phyloP scores from a whole-genome alignment of 2,888 invertebrate species.

The Mayetiola destructor region DNA sequence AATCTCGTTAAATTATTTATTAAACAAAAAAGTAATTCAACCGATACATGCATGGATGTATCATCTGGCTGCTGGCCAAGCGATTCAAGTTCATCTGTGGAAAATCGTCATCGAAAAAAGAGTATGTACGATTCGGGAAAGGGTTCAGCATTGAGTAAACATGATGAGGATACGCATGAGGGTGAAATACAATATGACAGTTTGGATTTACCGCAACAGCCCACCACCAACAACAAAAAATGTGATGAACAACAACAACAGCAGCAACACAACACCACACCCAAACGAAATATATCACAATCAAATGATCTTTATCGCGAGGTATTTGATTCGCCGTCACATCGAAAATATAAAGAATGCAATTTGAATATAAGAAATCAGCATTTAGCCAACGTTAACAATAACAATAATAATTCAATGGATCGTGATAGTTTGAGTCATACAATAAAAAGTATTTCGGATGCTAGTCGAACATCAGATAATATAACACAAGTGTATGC shows the following conservation, averaged over 20 bases:
- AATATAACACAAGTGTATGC: constrained; percentile 27
- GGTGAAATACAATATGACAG: constrained; percentile 27
- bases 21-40: constrained; percentile 75
- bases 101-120: constrained; percentile 31
- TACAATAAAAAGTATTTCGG: constrained; percentile 24
- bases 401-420: constrained; percentile 32
- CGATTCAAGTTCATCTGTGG: constrained; percentile 32
- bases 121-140: constrained; percentile 37
- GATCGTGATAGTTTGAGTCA: constrained; percentile 29
- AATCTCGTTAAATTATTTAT: constrained; percentile 77
- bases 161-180: constrained; percentile 28
- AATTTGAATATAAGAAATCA: constrained; percentile 28
- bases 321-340: constrained; percentile 21
- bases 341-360: constrained; percentile 19
- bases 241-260: constrained; percentile 14
- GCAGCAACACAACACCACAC: constrained; percentile 15
- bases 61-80: constrained; percentile 67
- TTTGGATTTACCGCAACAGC: constrained; percentile 25
- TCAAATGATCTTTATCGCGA: constrained; percentile 23
- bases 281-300: constrained; percentile 18
- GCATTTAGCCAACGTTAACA: constrained; percentile 33
- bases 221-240: constrained; percentile 26
- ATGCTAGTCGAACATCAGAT: constrained; percentile 29
- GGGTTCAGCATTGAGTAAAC: constrained; percentile 32
- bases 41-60: constrained; percentile 64